Evolutionary conservation across 2,797 vertebrate species (phyloP), one percentile per base, ranked within the genome.

Genomic region (Microhierax caerulescens): DNA sequence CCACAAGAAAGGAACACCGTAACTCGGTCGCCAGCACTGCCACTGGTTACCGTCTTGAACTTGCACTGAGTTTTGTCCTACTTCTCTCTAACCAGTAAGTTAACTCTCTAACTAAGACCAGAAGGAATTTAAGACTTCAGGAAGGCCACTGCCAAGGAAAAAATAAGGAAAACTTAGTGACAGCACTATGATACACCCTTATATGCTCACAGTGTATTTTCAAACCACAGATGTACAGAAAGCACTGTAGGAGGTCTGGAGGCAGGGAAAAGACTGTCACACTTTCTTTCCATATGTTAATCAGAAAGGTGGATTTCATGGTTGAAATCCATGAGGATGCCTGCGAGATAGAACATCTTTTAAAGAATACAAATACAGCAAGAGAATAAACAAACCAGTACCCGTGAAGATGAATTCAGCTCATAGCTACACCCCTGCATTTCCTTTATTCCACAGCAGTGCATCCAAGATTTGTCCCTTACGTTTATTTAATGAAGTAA

Each of bases 1-100:
- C 41, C 1, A 1, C 13, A 36, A 30, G n/a, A 87, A 59, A 72
- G 48, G 41, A 50, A 34, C 2, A 0, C 17, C 18, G 0, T 30
- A 16, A 34, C 85, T 51, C n/a, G 1, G 21, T 56, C 61, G 61
- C 20, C 20, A 60, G 79, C 63, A 56, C 28, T 32, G 68, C 34
- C 34, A 9, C 15, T 1, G 32, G 17, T 68, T 43, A 13, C 53
- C 36, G 23, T 9, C 59, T 30, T 27, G 8, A 65, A 32, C 60
- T 39, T 43, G 8, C 8, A 20, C 0, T n/a, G 13, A 70, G 32
- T 18, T 63, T n/a, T 27, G 13, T 10, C 34, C 51, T 24, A 20
- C 5, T 30, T 78, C 47, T 85, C 43, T 61, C 67, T 61, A 57
- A 61, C 25, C 32, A 47, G 37, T 47, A 45, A 57, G 45, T 41